Percentiles rank a stretch among this genome's conserved stretches.
These are phyloP conservation scores for Aethes cnicana DNA, from an alignment of 2,888 invertebrate genomes.

Conservation along the genomic window DNA sequence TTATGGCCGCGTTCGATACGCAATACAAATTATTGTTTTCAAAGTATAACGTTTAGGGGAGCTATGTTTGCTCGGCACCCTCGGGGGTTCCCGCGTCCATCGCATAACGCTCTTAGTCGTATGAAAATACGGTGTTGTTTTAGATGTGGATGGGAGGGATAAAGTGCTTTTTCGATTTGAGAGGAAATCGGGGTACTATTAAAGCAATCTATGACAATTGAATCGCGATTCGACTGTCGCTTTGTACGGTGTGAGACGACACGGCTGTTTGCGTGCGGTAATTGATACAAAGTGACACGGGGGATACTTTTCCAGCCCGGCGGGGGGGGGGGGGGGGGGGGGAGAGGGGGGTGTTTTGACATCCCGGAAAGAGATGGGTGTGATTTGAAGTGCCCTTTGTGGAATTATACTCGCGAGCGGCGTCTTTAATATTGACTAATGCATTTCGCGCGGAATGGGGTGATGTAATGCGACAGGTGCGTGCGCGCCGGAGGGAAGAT, in stretches of 20 bases:
- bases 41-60: slow-evolving; percentile 83
- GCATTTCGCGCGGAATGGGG: slow-evolving; percentile 78
- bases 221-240: slow-evolving; percentile 71
- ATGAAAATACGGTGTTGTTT: slow-evolving; percentile 57
- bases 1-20: slow-evolving; percentile 82
- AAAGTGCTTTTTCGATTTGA: slow-evolving; percentile 64
- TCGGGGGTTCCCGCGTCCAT: slow-evolving; percentile 49
- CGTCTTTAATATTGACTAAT: slow-evolving; percentile 82
- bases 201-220: slow-evolving; percentile 80
- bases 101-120: slow-evolving; percentile 59
- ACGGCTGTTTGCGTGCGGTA: slow-evolving; percentile 81
- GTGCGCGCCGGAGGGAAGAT: slow-evolving; percentile 50
- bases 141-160: slow-evolving; percentile 40
- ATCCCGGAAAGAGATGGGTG: slow-evolving; percentile 79
- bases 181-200: slow-evolving; percentile 63
- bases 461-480: slow-evolving; percentile 75
- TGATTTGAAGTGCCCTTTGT: slow-evolving; percentile 83
- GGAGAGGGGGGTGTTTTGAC: slow-evolving; percentile 75
- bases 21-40: slow-evolving; percentile 83
- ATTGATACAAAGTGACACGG: slow-evolving; percentile 82
- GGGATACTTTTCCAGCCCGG: slow-evolving; percentile 74
- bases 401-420: slow-evolving; percentile 79
- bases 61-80: slow-evolving; percentile 79
- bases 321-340: slow-evolving; percentile 63
- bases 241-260: slow-evolving; percentile 66